A percentile compares a stretch with the other conserved stretches of the same genome.
These are phyloP conservation scores for Acrossocheilus wenchowensis DNA, from an alignment of 2,797 vertebrate species.

Conservation along the genomic window DNA sequence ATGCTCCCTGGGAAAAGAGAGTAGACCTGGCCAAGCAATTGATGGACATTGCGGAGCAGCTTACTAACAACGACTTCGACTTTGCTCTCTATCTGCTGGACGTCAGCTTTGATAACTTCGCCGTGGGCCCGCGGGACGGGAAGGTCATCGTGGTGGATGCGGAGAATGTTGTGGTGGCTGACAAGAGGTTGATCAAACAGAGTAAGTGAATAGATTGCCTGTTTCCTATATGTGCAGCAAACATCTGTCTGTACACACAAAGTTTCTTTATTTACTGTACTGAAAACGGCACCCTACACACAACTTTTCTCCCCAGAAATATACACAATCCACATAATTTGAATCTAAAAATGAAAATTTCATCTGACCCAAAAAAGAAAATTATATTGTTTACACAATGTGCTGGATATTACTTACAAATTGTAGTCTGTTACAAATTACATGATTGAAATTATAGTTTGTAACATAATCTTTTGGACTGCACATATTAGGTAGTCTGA, in stretches of 20 bases:
- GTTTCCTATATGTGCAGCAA: not conserved
- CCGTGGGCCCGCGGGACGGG: conserved; percentile 94
- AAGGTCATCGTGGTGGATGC: conserved; percentile 98
- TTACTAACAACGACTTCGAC: conserved; percentile 99
- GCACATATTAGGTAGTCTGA: too few species aligned
- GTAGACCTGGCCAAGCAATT: conserved; percentile 95
- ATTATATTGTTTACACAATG: not conserved
- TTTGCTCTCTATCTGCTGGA: conserved; percentile 99
- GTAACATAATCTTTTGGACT: too few species aligned
- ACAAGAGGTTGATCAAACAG: conserved; percentile 97
- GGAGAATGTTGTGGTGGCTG: conserved; percentile 95
- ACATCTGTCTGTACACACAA: not conserved
- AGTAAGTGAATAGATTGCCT: conserved; percentile 81
- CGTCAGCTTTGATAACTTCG: conserved; percentile 99
- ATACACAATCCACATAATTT: not conserved
- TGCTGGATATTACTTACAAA: too few species aligned
- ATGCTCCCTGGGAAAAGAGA: conserved; percentile 94
- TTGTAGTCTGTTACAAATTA: too few species aligned
- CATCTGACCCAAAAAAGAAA: not conserved
- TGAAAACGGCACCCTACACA: not conserved
- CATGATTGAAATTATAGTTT: too few species aligned
- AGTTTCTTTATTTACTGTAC: not conserved
- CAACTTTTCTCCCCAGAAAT: too few species aligned
- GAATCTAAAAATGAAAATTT: not conserved
- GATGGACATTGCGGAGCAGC: conserved; percentile 99